phyloP scores from a whole-genome alignment of 2,113 vertebrate species.

The Eclectus roratus region DNA sequence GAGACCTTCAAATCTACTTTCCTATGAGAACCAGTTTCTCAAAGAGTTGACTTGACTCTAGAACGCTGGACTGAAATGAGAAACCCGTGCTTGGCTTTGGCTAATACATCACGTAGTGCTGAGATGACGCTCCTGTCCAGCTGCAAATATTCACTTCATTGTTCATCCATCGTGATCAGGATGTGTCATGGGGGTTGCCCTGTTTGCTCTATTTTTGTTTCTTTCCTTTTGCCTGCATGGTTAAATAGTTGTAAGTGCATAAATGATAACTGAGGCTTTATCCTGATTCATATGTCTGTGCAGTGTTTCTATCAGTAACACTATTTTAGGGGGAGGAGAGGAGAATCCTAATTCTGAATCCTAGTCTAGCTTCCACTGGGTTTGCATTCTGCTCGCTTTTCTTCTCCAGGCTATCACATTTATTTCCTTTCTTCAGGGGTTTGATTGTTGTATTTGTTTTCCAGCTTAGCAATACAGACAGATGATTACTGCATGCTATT shows the following conservation, averaged over 20 bases:
- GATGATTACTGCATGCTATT: background rate
- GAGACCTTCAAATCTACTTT: constrained; percentile 35
- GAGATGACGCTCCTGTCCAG: constrained; percentile 44
- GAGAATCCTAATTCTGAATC: constrained; percentile 45
- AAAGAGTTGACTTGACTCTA: background rate
- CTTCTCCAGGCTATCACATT: background rate
- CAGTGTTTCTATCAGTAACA: constrained; percentile 40
- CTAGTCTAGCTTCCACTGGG: background rate
- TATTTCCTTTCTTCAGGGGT: constrained; percentile 10
- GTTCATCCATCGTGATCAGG: constrained; percentile 46
- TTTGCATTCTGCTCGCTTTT: background rate
- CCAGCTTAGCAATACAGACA: background rate
- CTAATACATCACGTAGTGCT: constrained; percentile 22
- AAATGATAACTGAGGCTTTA: constrained; percentile 59
- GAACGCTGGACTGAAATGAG: background rate
- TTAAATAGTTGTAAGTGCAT: constrained; percentile 44
- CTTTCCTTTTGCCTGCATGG: constrained; percentile 25
- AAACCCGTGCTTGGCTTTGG: constrained; percentile 46
- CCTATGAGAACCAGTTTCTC: constrained; percentile 21
- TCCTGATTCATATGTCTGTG: background rate
- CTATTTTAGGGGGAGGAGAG: background rate
- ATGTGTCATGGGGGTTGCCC: constrained; percentile 28
- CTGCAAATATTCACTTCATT: constrained; percentile 59
- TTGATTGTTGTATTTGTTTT: background rate
- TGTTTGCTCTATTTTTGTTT: constrained; percentile 41